Percentiles rank a stretch among this genome's conserved stretches.
phyloP scores from a whole-genome alignment of 2,888 invertebrate species.

The Dendrolimus pini region DNA sequence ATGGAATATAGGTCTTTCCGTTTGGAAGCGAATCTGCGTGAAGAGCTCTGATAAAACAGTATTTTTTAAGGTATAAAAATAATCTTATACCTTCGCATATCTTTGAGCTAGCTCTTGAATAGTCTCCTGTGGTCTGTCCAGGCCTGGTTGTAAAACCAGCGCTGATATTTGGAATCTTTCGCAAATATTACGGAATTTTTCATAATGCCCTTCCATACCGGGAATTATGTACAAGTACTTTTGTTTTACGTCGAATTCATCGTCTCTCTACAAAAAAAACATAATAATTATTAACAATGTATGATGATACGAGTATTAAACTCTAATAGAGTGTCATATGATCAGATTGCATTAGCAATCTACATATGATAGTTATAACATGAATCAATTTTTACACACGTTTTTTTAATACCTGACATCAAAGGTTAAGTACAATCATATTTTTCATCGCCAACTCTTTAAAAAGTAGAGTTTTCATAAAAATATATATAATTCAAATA shows the following conservation, averaged over 20 bases:
- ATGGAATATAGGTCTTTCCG: no score
- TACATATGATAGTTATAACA: no score
- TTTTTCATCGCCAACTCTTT: no score
- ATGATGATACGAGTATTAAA: background rate
- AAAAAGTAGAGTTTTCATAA: no score
- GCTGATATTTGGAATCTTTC: slow-evolving; percentile 38
- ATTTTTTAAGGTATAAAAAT: no score
- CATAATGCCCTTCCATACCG: slow-evolving; percentile 40
- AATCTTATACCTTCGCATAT: slow-evolving; percentile 21
- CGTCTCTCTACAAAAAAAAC: slow-evolving; percentile 25
- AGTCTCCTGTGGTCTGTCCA: slow-evolving; percentile 29
- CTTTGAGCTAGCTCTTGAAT: slow-evolving; percentile 28
- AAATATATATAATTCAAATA: no score
- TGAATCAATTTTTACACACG: no score
- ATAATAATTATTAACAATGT: background rate
- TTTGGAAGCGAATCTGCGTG: no score
- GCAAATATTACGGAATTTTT: slow-evolving; percentile 29
- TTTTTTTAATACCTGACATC: no score
- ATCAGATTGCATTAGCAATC: no score
- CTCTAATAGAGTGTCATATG: background rate
- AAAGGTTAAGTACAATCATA: no score
- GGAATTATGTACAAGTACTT: slow-evolving; percentile 36
- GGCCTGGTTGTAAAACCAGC: slow-evolving; percentile 38
- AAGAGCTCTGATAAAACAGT: no score
- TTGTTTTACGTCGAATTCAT: slow-evolving; percentile 30